Base-by-base conservation (phyloP, 2,113 vertebrate genomes). In the Chauna torquata region DNA sequence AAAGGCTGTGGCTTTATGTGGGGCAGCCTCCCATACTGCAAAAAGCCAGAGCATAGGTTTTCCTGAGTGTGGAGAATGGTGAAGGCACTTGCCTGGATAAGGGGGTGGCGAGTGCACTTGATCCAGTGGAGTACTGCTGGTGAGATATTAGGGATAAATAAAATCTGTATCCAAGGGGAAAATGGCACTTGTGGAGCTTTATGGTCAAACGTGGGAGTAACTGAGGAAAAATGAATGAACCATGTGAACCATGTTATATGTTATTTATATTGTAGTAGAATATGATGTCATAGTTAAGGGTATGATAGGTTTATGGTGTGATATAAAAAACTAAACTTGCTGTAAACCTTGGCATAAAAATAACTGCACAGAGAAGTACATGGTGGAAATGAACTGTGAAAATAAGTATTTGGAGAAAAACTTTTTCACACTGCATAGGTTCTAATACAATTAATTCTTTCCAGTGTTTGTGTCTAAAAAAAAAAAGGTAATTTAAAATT, bases 211-310 rank as follows among this genome's bases (percentile, higher is more conserved):
- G 9, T 11, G 6, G 34, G 30, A 28, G 8, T 45, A 58, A 58
- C 14, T 38, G 68, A 52, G 15, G 28, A 55, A 40, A 49, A 75
- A 8, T 1, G 3, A 62, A 65, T 19, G 2, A 65, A 52, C 19
- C 2, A 0, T 3, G 10, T 17, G 45, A 28, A 40, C 25, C 65
- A 0, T 78, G 50, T 34, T 64, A 32, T 71, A 19, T 6, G 15
- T 45, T 13, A 40, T 61, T 81, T 54, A 49, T 23, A 45, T 44
- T 69, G 64, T 40, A 83, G 2, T 62, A 36, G 69, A 78, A 54
- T 84, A 32, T 34, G 14, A 32, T 76, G 55, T 9, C 0, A 0
- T n/a, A 86, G 19, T 68, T 42, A 68, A 71, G 82, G 13, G 24
- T 90, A 34, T 83, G 82, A 45, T 76, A 77, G 49, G 28, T 61